phyloP scores from a whole-genome alignment of 1,140 invertebrate genomes.

The Drosophila repletoides region DNA sequence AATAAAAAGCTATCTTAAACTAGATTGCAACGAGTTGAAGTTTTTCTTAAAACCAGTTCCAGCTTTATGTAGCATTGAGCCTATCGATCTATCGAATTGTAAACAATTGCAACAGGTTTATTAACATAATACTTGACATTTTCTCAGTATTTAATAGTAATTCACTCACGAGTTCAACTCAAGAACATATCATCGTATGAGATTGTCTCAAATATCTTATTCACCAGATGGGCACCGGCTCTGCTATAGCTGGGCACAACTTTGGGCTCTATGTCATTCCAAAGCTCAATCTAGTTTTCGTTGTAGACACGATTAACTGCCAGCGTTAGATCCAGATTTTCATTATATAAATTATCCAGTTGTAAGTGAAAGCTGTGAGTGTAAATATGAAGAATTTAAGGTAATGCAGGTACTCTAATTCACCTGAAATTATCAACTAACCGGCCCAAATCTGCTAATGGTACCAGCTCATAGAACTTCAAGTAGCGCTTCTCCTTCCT shows the following conservation, averaged over 20 bases:
- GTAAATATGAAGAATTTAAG: too few relatives aligned
- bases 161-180: not conserved
- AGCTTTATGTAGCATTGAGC: too few relatives aligned
- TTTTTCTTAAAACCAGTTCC: not conserved
- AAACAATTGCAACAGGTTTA: not conserved
- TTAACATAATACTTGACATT: slow-evolving; percentile 8
- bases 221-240: not conserved
- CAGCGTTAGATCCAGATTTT: slow-evolving; percentile 11
- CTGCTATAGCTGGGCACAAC: not conserved
- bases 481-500: slow-evolving; percentile 1
- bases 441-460: not conserved
- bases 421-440: not conserved
- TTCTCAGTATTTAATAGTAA: too few relatives aligned
- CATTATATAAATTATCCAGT: not conserved
- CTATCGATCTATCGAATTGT: not conserved
- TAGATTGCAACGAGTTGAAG: too few relatives aligned
- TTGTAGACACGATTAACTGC: slow-evolving; percentile 7
- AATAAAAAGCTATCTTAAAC: too few relatives aligned
- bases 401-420: too few relatives aligned
- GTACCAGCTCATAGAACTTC: not conserved
- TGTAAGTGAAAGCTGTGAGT: too few relatives aligned
- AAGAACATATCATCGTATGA: slow-evolving; percentile 18
- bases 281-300: slow-evolving; percentile 21
- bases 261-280: slow-evolving; percentile 16
- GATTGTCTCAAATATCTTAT: slow-evolving; percentile 1